Conservation (phyloP, 2,113 vertebrate species). For the Columba livia region DNA sequence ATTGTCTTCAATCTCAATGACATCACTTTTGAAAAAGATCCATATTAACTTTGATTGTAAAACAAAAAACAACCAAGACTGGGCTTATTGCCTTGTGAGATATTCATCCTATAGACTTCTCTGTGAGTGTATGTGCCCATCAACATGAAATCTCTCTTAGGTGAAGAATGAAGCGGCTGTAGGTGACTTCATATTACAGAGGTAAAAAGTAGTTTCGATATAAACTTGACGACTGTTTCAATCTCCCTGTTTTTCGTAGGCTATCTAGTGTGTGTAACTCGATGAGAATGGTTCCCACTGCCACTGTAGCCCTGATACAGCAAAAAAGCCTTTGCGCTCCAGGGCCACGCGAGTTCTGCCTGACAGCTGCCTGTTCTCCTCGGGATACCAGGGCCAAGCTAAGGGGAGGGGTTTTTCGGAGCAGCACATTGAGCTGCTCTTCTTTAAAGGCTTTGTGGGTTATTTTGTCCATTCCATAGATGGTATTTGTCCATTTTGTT, state of each 20-base stretch:
- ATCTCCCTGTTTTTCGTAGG: conserved; percentile 63
- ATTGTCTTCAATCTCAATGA: conserved; percentile 52
- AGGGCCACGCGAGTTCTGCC: conserved; percentile 32
- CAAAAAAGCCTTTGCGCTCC: conserved; percentile 60
- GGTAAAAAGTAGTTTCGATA: conserved; percentile 40
- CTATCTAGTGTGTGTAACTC: conserved; percentile 52
- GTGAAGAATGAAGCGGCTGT: conserved; percentile 32
- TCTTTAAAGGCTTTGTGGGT: conserved; percentile 13
- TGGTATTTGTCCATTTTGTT: conserved; percentile 21
- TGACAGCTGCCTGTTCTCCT: conserved; percentile 43
- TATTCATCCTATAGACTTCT: conserved; percentile 41
- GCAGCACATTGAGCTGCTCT: conserved; percentile 13
- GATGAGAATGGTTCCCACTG: conserved; percentile 47
- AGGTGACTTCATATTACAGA: conserved; percentile 42
- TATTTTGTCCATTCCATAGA: conserved; percentile 20
- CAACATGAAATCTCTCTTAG: neutral
- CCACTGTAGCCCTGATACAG: conserved; percentile 45
- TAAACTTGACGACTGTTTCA: conserved; percentile 60
- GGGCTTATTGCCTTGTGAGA: conserved; percentile 42
- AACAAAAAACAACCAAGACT: neutral
- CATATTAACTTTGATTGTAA: conserved; percentile 38
- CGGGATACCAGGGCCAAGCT: neutral
- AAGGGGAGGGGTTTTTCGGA: conserved; percentile 7
- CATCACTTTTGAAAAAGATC: conserved; percentile 50
- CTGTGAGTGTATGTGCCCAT: conserved; percentile 39